A percentile compares a stretch with the other conserved stretches of the same genome.
These are phyloP conservation scores for Drosophila ironensis DNA, from an alignment of 1,140 invertebrate genomes.

Conservation along the genomic window DNA sequence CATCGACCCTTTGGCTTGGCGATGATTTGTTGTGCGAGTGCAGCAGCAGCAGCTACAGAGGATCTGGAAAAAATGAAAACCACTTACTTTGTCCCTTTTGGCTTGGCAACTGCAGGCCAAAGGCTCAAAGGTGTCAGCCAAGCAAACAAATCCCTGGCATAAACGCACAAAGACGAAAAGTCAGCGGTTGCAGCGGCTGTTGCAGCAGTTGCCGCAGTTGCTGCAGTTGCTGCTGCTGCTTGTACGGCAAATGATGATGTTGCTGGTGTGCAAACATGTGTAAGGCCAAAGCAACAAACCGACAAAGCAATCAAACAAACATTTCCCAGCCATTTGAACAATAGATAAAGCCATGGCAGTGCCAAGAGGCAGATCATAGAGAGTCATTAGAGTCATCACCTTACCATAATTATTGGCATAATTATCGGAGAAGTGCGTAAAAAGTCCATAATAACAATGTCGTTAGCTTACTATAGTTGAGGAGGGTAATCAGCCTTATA, in stretches of 20 bases:
- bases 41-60: neutral
- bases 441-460: conserved; percentile 57
- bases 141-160: conserved; percentile 63
- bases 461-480: conserved; percentile 47
- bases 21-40: neutral
- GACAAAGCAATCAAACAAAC: conserved; percentile 51
- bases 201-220: neutral
- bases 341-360: conserved; percentile 28
- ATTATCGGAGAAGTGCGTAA: conserved; percentile 42
- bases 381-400: conserved; percentile 58
- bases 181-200: conserved; percentile 31
- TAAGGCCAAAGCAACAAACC: conserved; percentile 61
- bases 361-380: conserved; percentile 32
- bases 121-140: conserved; percentile 64
- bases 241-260: conserved; percentile 34
- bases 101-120: conserved; percentile 13
- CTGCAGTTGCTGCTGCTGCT: conserved; percentile 20
- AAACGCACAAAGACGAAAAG: conserved; percentile 46
- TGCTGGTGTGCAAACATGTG: conserved; percentile 54
- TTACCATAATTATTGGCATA: conserved; percentile 64
- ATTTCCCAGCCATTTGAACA: conserved; percentile 47
- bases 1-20: neutral
- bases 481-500: conserved; percentile 48
- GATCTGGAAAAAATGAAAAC: conserved; percentile 15
- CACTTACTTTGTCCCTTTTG: conserved; percentile 67